Conservation (phyloP, 2,113 vertebrate species). For the Oreotrochilus melanogaster region DNA sequence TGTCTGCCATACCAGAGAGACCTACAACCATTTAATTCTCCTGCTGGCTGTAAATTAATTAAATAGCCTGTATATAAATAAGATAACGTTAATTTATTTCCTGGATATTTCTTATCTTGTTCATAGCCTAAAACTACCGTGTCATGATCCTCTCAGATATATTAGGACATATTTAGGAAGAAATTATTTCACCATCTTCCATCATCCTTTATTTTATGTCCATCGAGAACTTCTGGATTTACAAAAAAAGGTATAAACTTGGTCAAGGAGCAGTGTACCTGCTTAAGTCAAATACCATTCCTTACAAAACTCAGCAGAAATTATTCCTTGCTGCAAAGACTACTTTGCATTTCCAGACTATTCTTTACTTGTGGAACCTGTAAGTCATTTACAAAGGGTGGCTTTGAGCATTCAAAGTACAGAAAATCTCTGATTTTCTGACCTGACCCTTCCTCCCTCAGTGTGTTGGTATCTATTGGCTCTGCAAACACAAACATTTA, state of each 20-base stretch:
- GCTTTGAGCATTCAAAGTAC: not conserved
- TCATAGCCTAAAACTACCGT: not conserved
- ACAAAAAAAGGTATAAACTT: not conserved
- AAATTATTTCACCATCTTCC: not conserved
- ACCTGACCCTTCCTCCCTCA: not conserved
- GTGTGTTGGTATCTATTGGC: not conserved
- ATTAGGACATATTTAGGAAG: not conserved
- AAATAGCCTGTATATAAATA: not conserved
- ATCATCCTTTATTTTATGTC: not conserved
- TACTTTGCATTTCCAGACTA: not conserved
- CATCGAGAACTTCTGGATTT: not conserved
- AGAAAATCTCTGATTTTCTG: not conserved
- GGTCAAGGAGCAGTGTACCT: not conserved
- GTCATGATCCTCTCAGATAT: not conserved
- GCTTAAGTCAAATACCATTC: not conserved
- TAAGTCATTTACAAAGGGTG: not conserved
- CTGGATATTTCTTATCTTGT: not conserved
- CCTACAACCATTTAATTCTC: not conserved
- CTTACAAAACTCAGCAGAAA: not conserved
- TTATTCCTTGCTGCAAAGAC: not conserved
- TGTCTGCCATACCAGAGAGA: not conserved
- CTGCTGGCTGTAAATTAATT: not conserved
- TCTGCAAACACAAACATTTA: not conserved
- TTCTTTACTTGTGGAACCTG: not conserved
- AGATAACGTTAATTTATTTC: not conserved